A percentile compares a stretch with the other conserved stretches of the same genome.
phyloP scores from a whole-genome alignment of 2,113 vertebrate species.

The Prochilodus magdalenae region DNA sequence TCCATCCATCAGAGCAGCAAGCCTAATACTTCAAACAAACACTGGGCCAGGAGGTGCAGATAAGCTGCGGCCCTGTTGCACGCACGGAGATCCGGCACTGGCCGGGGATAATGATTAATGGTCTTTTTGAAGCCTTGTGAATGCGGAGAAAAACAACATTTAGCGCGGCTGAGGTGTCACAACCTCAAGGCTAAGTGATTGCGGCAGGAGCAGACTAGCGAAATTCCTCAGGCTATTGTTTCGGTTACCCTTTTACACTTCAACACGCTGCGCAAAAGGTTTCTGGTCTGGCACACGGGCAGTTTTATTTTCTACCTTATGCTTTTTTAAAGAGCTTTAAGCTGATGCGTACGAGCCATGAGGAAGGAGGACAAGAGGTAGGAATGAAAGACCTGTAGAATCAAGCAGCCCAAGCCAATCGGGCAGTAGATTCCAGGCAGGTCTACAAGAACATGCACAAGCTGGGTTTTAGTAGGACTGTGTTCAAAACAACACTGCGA shows the following conservation, averaged over 20 bases:
- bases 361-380: neutral
- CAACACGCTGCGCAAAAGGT: conserved; percentile 47
- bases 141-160: conserved; percentile 62
- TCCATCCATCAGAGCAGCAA: conserved; percentile 74
- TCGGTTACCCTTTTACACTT: conserved; percentile 70
- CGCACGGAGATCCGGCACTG: conserved; percentile 16
- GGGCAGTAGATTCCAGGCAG: neutral
- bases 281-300: conserved; percentile 58
- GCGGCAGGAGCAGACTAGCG: conserved; percentile 47
- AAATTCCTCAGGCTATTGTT: conserved; percentile 60
- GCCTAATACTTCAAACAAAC: conserved; percentile 78
- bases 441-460: neutral
- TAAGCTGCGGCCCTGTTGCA: conserved; percentile 38
- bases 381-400: neutral
- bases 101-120: conserved; percentile 65
- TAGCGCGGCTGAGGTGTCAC: conserved; percentile 57
- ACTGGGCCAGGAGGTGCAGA: conserved; percentile 56
- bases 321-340: neutral
- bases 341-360: neutral
- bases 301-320: neutral
- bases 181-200: conserved; percentile 63
- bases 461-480: neutral
- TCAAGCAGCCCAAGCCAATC: neutral
- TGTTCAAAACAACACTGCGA: no score
- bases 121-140: conserved; percentile 61